Evolutionary conservation across 2,888 invertebrate genomes (phyloP), one percentile per base, ranked within the genome.

Genomic region (Capitulum mitella): DNA sequence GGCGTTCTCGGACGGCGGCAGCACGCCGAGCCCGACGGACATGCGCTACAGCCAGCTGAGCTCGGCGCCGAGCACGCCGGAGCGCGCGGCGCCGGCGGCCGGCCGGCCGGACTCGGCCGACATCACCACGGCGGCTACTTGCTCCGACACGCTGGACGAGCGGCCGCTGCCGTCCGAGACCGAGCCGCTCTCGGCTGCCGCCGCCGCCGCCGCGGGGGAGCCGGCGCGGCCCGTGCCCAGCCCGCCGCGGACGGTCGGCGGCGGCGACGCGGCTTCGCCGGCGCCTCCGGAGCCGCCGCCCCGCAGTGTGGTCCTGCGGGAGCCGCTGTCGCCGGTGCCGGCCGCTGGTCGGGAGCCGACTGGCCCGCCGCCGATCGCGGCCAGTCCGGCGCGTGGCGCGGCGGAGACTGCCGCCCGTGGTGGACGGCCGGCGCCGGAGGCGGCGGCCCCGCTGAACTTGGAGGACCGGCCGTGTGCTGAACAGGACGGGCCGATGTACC

Each of bases 71-170:
- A 37, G 34, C 37, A 3, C 70, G 37, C 70, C 70, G 22, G 70
- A 70, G 22, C 70, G 37, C n/a, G n/a, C n/a, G n/a, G n/a, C n/a
- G n/a, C n/a, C n/a, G n/a, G n/a, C n/a, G n/a, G n/a, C n/a, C n/a
- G n/a, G n/a, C 32, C 37, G 3, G 37, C 70, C 37, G 22, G 70
- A 5, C 8, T 34, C 70, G 22, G 29, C 70, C 1, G 61, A 61
- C 37, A 34, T 34, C 70, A 37, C 37, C 70, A 37, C 70, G 37
- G 37, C 70, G 19, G 70, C 37, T 22, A 37, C 70, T 26, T 34
- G 70, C 37, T 70, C 64, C 22, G 70, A 61, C 61, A 61, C 61
- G 32, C 61, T 61, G 32, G 61, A 61, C 32, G 61, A 61, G 14
- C 61, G 61, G 32, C 61, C 32, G n/a, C 61, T 61, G 61, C 61